Evolutionary conservation across 1,140 invertebrate species (phyloP), one percentile per base, ranked within the genome.

Genomic region (Dendroctonus ponderosae): DNA sequence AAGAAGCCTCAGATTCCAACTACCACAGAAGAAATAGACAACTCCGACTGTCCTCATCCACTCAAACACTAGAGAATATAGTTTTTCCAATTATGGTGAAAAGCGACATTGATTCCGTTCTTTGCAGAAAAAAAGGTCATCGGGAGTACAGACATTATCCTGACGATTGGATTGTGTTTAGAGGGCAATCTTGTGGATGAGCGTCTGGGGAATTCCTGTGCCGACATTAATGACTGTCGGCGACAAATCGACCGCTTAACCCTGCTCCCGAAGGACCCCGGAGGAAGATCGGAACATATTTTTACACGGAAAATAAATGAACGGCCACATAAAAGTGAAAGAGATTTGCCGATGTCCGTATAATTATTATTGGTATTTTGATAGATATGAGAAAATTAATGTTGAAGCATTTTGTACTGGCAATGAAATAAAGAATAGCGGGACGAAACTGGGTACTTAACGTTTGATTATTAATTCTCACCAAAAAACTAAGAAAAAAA

Each of bases 191-290:
- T 66, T 12, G 65, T 69, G 72, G 73, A 77, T 71, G 76, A 77
- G 74, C 71, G 71, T 62, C 75, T 57, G 44, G 76, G 76, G 75
- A 77, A 69, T 68, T 58, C 60, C 53, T 49, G 66, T 66, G 62
- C 67, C 66, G 64, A 71, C 76, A 73, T 77, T 78, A 78, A 78
- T 78, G 75, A 78, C 74, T 74, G 57, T 71, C 68, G 70, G 76
- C 75, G 76, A 78, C 76, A 78, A 78, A 77, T 78, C 76, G 76
- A 73, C 71, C 75, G 74, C 75, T 77, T 77, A 78, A 77, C 75
- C 72, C 67, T 42, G 14, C 57, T 63, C 67, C 54, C 26, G 38
- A n/a, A 53, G 66, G 69, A 57, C 38, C 42, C 66, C 51, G 26
- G 41, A 43, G 39, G 38, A 49, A 26, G 26, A 69, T 60, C 69